Evolutionary conservation across 2,797 vertebrate species (phyloP).

Genomic region (Crocodylus rhombifer): DNA sequence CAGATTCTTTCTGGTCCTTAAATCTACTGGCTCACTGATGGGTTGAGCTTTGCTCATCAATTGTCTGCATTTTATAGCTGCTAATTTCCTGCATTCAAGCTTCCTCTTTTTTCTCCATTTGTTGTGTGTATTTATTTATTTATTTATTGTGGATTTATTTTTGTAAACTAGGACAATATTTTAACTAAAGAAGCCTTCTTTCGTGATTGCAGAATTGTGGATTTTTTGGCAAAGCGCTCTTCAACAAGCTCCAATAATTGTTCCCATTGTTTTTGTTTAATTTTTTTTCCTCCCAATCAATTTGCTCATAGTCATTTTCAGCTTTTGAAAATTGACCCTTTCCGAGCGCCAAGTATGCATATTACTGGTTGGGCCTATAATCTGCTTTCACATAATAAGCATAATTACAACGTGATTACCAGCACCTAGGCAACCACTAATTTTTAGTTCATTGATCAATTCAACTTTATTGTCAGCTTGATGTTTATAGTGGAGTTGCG

Average conservation of each 20-base stretch:
- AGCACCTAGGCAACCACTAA: neutral
- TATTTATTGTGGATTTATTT: conserved; percentile 53
- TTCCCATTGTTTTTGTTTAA: conserved; percentile 61
- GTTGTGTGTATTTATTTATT: conserved; percentile 75
- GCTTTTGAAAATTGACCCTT: conserved; percentile 35
- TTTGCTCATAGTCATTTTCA: conserved; percentile 67
- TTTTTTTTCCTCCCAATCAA: conserved; percentile 53
- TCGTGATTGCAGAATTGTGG: conserved; percentile 51
- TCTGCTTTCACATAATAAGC: neutral
- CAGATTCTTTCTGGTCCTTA: neutral
- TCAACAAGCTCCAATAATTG: conserved; percentile 43
- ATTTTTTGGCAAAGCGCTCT: conserved; percentile 49
- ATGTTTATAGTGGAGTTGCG: neutral
- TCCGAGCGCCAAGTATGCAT: conserved; percentile 1
- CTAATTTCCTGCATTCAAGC: conserved; percentile 64
- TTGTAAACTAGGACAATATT: conserved; percentile 71
- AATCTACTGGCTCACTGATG: conserved; percentile 40
- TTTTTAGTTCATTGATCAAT: fast-evolving
- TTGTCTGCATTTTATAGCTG: conserved; percentile 48
- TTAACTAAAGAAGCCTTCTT: conserved; percentile 62
- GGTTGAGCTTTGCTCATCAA: conserved; percentile 13
- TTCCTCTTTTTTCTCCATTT: conserved; percentile 42
- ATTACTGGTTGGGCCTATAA: neutral
- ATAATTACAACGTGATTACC: neutral
- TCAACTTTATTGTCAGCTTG: neutral